Base-by-base conservation (phyloP, 2,797 vertebrate species). In the Tinamus major region DNA sequence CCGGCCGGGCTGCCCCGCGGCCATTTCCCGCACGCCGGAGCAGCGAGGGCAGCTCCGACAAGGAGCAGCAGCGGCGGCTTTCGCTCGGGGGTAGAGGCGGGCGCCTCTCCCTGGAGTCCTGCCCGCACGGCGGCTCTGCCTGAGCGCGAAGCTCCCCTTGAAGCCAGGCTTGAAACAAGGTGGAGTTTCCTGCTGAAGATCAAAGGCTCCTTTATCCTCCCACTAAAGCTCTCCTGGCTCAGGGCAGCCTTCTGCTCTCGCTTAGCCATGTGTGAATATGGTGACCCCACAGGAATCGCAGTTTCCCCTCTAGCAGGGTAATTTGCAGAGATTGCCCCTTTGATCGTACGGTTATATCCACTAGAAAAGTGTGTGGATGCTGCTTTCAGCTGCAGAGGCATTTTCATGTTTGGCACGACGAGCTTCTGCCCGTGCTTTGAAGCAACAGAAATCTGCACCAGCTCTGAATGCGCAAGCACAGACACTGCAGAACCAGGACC, bases 391-490 rank as follows among this genome's bases (percentile, higher is more conserved):
- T 48, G 27, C 13, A 9, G 48, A 27, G 67, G 48, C 41, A 33
- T 44, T 27, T 19, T 42, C 31, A 14, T 46, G 29, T 33, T 18
- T 13, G 17, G 29, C 26, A 13, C 39, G 29, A 29, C 5, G 11
- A 42, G 10, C 7, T 70, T 48, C 46, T 44, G 53, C 53, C 70
- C 9, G 10, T 3, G 64, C 39, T 11, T 56, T 1, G 31, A 10
- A 4, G 21, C 35, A 7, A 3, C 5, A 37, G 35, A 37, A 61
- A 62, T n/a, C 18, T 3, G 53, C 69, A 39, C 41, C 37, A 1
- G 5, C 24, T 18, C 63, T 1, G 15, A 37, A n/a, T 0, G 21
- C 6, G 1, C 12, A 3, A 9, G 21, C 46, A 4, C 29, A 82
- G 27, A 33, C 9, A 0, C 19, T 8, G 2, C 37, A 6, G 26